These are phyloP conservation scores for Philereme transversata DNA, from an alignment of 2,888 invertebrate genomes.

Conservation along the genomic window DNA sequence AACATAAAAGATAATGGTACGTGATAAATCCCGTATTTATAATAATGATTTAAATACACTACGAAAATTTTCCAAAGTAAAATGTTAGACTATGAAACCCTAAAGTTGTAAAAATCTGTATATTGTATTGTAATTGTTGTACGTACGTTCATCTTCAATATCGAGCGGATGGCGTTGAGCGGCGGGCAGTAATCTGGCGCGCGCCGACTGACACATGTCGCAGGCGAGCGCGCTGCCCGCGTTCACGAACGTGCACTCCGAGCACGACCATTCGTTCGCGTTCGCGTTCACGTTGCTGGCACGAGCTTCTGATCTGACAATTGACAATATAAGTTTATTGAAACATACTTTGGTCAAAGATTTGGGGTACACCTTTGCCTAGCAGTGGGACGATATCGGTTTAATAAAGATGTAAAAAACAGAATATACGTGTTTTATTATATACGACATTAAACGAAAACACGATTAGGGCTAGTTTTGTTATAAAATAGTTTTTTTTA, in stretches of 20 bases:
- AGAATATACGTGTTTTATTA: too few species aligned
- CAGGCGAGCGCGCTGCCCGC: constrained; percentile 82
- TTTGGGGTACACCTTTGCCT: too few species aligned
- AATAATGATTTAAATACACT: too few species aligned
- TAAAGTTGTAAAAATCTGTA: too few species aligned
- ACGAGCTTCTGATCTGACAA: constrained; percentile 11
- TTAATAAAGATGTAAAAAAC: too few species aligned
- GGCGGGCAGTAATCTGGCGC: constrained; percentile 58
- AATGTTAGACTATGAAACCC: too few species aligned
- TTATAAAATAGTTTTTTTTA: too few species aligned
- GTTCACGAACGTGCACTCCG: constrained; percentile 92
- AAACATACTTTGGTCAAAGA: not conserved
- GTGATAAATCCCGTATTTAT: too few species aligned
- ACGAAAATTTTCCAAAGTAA: too few species aligned
- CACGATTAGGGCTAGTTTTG: too few species aligned
- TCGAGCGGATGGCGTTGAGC: constrained; percentile 61
- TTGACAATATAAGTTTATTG: not conserved
- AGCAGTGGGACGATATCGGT: not conserved
- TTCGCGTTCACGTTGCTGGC: constrained; percentile 46
- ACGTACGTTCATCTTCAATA: constrained; percentile 64
- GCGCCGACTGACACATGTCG: constrained; percentile 90
- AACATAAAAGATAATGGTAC: too few species aligned
- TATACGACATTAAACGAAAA: too few species aligned
- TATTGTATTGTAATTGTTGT: not conserved
- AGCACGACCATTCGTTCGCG: constrained; percentile 88